Evolutionary conservation across 1,140 invertebrate species (phyloP).

Genomic region (Aphaenogaster rudis): DNA sequence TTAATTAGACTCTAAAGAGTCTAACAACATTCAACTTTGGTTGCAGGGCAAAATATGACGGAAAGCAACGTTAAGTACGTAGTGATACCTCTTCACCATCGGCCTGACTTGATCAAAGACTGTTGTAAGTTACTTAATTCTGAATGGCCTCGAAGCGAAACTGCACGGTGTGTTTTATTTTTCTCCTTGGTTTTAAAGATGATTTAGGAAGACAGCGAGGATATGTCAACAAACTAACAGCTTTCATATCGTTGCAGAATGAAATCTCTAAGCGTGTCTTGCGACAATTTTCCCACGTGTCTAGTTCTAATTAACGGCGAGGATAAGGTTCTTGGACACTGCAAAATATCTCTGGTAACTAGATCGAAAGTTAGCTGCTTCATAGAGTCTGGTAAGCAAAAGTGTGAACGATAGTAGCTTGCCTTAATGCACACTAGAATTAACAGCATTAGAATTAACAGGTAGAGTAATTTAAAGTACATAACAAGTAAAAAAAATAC

Average conservation of each 20-base stretch:
- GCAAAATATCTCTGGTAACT: constrained; percentile 91
- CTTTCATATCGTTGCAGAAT: constrained; percentile 83
- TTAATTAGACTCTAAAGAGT: neutral
- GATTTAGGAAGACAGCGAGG: neutral
- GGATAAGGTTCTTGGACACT: constrained; percentile 90
- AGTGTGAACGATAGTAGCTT: neutral
- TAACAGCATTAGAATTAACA: neutral
- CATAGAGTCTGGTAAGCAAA: constrained; percentile 89
- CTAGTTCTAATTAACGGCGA: constrained; percentile 89
- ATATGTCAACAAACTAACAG: neutral
- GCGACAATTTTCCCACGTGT: constrained; percentile 91
- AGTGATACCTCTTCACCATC: constrained; percentile 90
- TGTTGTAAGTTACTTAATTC: constrained; percentile 92
- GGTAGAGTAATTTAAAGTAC: neutral
- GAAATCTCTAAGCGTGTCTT: constrained; percentile 90
- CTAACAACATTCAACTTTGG: neutral
- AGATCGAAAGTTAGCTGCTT: constrained; percentile 90
- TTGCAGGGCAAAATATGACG: constrained; percentile 80
- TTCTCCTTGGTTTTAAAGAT: constrained; percentile 4
- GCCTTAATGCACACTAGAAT: neutral
- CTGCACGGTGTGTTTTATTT: constrained; percentile 87
- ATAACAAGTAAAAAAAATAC: neutral
- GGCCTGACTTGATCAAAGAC: constrained; percentile 89
- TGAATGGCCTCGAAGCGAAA: constrained; percentile 93
- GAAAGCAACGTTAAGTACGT: constrained; percentile 77